Evolutionary conservation across 1,140 invertebrate genomes (phyloP), one percentile per base, ranked within the genome.

Genomic region (Scaptomyza graminum): DNA sequence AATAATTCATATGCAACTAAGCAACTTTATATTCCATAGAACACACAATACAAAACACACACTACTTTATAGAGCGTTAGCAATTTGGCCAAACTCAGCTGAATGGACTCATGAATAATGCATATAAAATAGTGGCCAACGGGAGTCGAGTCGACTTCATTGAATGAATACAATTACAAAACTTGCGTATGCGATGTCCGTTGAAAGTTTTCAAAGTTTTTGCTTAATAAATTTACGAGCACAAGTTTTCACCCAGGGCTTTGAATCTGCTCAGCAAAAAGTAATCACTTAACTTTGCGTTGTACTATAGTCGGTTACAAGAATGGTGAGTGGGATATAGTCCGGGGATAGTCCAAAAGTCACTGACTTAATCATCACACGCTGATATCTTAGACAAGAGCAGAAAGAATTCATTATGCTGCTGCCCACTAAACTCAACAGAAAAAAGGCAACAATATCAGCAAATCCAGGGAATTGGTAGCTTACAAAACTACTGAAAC

Each of bases 81-180:
- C 37, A 28, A 43, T 25, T 46, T 46, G 22, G 56, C 25, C 49
- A 43, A 67, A 55, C 62, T 51, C 47, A 59, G 50, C 54, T 60
- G 37, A 49, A 62, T 22, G 51, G 57, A 59, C 59, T 74, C 60
- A 82, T 85, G 81, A 85, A 85, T 85, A 85, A 85, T 87, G 74
- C 82, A 34, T 34, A 87, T 87, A 63, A 52, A 65, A 59, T 57
- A 51, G 68, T 65, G 68, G 61, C 31, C 31, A 54, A 41, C 31
- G 13, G 57, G 34, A 60, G 67, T 51, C 39, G 52, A 65, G 57
- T 55, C 51, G 66, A 87, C 81, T 81, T 82, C 78, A 87, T 87
- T 82, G 74, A 87, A 82, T 87, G 83, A 82, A 87, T 88, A 87
- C 82, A 87, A 87, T 88, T 87, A 75, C 67, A 65, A 81, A 87